Conservation (phyloP, 2,888 invertebrate genomes). For the Spodoptera picta region DNA sequence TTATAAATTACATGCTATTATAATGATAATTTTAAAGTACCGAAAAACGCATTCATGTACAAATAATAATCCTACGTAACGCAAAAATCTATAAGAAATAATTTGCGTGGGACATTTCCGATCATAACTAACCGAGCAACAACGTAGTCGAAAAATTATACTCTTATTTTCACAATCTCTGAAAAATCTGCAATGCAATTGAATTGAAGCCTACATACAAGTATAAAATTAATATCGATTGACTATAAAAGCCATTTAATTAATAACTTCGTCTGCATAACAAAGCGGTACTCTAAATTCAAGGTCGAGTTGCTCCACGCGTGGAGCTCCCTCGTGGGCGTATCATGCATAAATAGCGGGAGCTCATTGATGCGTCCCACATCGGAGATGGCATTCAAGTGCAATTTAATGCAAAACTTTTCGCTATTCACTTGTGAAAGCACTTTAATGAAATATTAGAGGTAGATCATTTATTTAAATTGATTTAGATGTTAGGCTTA, state of each 20-base stretch:
- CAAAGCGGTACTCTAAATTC: slow-evolving; percentile 10
- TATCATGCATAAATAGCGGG: slow-evolving; percentile 26
- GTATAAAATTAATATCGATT: background rate
- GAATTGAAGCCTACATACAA: too few relatives aligned
- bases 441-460: too few relatives aligned
- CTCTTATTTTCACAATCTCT: background rate
- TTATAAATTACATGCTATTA: too few relatives aligned
- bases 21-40: too few relatives aligned
- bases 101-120: too few relatives aligned
- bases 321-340: slow-evolving; percentile 23
- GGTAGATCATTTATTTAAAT: background rate
- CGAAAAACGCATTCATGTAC: too few relatives aligned
- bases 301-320: slow-evolving; percentile 25
- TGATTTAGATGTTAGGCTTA: background rate
- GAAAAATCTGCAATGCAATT: background rate
- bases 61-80: too few relatives aligned
- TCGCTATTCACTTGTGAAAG: background rate
- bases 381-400: slow-evolving; percentile 22
- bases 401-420: slow-evolving; percentile 20
- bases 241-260: slow-evolving; percentile 2
- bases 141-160: too few relatives aligned
- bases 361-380: slow-evolving; percentile 33
- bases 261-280: slow-evolving; percentile 3
- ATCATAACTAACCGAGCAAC: too few relatives aligned
- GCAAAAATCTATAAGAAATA: too few relatives aligned